Conservation (phyloP, 64 coral and sea anemone species). For the Astreopora myriophthalma region DNA sequence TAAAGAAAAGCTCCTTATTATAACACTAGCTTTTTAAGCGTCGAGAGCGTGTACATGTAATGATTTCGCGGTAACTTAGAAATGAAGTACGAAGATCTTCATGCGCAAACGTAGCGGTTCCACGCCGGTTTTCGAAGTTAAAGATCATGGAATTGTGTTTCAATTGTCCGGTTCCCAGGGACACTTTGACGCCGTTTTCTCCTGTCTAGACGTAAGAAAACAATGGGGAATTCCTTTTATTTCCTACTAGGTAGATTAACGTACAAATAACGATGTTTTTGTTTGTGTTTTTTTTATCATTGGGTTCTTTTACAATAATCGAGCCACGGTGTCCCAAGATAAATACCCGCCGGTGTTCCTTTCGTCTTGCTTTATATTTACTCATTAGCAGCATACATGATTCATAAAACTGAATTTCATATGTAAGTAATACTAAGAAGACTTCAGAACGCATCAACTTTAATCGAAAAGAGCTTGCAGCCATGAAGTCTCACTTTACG, state of each 20-base stretch:
- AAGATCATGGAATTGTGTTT: not conserved
- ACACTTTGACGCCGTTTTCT: constrained; percentile 8
- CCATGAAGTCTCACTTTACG: too few relatives aligned
- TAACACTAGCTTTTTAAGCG: too few relatives aligned
- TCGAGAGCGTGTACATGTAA: too few relatives aligned
- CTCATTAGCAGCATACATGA: too few relatives aligned
- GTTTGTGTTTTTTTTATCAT: too few relatives aligned
- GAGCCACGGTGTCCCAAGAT: not conserved
- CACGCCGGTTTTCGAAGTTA: not conserved
- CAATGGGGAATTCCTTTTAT: not conserved
- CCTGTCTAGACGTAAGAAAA: constrained; percentile 14
- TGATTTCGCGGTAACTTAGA: too few relatives aligned
- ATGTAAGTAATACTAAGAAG: too few relatives aligned
- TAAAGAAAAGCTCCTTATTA: too few relatives aligned
- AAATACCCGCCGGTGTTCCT: not conserved
- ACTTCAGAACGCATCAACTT: too few relatives aligned
- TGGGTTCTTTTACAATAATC: not conserved
- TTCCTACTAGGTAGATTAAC: not conserved
- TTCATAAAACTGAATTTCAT: too few relatives aligned
- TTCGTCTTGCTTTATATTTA: too few relatives aligned
- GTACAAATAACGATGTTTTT: not conserved
- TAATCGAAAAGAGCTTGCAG: too few relatives aligned
- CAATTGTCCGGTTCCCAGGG: not conserved
- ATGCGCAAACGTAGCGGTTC: not conserved
- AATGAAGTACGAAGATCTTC: not conserved